Evolutionary conservation across 2,113 vertebrate species (phyloP).

Genomic region (Oplegnathus fasciatus): DNA sequence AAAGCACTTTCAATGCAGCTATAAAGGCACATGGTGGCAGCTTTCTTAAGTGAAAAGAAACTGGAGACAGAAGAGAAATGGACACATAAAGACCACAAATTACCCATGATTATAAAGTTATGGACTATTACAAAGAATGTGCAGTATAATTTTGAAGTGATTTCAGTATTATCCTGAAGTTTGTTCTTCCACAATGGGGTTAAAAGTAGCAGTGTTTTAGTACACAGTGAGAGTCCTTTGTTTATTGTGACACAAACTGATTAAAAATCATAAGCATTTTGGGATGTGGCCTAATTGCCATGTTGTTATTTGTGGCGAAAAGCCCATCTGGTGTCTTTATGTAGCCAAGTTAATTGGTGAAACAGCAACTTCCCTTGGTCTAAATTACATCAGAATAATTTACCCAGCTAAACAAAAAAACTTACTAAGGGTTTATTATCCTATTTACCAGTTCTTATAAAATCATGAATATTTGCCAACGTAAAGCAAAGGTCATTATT

Average conservation of each 20-base stretch:
- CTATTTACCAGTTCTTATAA: neutral
- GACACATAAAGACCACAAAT: conserved; percentile 9
- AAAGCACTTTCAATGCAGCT: conserved; percentile 39
- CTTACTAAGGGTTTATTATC: neutral
- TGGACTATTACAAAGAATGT: neutral
- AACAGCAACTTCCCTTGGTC: conserved; percentile 14
- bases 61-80: neutral
- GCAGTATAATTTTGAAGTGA: neutral
- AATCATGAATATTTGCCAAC: conserved; percentile 18
- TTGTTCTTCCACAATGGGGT: neutral
- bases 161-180: neutral
- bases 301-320: conserved; percentile 53
- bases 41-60: conserved; percentile 29
- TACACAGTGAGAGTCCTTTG: conserved; percentile 10
- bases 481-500: conserved; percentile 35
- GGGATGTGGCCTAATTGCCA: conserved; percentile 48
- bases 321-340: conserved; percentile 40
- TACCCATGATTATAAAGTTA: neutral
- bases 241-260: conserved; percentile 26
- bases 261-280: conserved; percentile 56
- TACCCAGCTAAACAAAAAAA: conserved; percentile 6
- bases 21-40: conserved; percentile 3
- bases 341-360: conserved; percentile 35
- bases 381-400: conserved; percentile 33
- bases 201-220: conserved; percentile 6